Conservation (phyloP, 2,113 vertebrate genomes). For the Marmota monax region DNA sequence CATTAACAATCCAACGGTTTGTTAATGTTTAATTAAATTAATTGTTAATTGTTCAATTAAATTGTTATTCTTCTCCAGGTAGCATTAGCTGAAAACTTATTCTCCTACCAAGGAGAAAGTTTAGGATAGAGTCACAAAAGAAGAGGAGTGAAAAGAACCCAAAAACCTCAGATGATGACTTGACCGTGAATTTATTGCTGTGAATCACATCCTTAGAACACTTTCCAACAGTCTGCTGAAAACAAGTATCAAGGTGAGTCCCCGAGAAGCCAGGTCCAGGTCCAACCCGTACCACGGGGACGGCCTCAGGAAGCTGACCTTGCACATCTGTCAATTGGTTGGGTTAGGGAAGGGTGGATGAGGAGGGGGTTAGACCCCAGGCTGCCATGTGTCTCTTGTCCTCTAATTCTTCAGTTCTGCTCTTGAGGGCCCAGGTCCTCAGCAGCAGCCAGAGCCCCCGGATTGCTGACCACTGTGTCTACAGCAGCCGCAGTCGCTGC, state of each 20-base stretch:
- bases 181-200: background rate
- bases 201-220: background rate
- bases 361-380: background rate
- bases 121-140: background rate
- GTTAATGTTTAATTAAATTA: no score
- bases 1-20: background rate
- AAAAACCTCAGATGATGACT: background rate
- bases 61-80: background rate
- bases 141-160: background rate
- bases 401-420: background rate
- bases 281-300: background rate
- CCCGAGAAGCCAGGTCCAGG: background rate
- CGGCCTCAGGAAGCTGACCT: background rate
- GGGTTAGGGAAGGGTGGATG: background rate
- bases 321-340: background rate
- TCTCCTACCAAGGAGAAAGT: background rate
- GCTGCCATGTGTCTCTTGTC: accelerated
- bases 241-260: background rate
- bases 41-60: no score
- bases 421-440: background rate
- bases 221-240: background rate
- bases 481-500: background rate
- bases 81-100: background rate
- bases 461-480: background rate
- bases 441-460: background rate